Percentiles rank a stretch among this genome's conserved stretches.
phyloP scores from a whole-genome alignment of 2,113 vertebrate species.

The Apaloderma vittatum region DNA sequence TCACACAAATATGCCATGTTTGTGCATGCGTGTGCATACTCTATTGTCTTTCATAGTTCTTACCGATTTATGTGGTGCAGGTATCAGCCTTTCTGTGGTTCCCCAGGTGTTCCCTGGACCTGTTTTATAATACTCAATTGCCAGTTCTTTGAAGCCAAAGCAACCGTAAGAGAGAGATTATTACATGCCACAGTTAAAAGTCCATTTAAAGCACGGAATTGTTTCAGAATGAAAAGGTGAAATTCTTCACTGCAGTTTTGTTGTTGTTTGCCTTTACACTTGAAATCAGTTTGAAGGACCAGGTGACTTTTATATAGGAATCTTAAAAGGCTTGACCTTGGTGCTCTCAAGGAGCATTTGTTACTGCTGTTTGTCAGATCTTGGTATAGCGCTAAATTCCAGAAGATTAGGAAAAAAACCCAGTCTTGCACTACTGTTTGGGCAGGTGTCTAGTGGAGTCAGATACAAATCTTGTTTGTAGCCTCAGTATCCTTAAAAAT shows the following conservation, averaged over 20 bases:
- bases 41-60: neutral
- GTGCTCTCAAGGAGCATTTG: neutral
- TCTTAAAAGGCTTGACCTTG: conserved; percentile 60
- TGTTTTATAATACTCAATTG: neutral
- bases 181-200: neutral
- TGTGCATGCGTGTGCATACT: neutral
- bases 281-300: conserved; percentile 7
- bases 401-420: neutral
- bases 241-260: neutral
- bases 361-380: neutral
- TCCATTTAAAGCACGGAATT: neutral
- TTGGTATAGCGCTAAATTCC: neutral
- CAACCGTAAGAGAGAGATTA: neutral
- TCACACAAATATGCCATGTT: neutral
- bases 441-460: neutral
- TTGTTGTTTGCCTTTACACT: neutral
- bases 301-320: conserved; percentile 54
- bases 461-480: neutral
- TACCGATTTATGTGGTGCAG: accelerated
- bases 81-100: neutral
- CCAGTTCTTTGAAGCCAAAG: neutral
- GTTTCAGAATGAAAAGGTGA: neutral
- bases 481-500: neutral
- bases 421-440: neutral
- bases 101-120: neutral